A percentile compares a stretch with the other conserved stretches of the same genome.
Conservation (phyloP, 2,888 invertebrate genomes). For the Spilarctia lutea region DNA sequence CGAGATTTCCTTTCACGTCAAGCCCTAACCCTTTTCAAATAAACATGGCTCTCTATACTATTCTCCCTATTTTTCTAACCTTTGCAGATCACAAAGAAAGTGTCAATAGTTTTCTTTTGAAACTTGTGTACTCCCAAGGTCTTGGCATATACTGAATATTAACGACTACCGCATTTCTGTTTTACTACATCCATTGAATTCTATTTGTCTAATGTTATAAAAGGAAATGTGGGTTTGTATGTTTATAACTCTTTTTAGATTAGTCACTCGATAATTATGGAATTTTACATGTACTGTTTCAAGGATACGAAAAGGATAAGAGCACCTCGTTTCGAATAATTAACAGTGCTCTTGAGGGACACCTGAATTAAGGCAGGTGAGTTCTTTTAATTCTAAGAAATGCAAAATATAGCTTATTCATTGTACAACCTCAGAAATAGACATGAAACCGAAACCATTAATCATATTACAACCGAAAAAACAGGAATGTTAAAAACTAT, state of each 20-base stretch:
- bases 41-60: slow-evolving; percentile 34
- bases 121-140: not conserved
- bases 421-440: not conserved
- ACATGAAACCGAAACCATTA: not conserved
- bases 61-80: slow-evolving; percentile 36
- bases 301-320: not conserved
- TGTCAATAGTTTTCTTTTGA: slow-evolving; percentile 22
- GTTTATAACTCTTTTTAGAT: not conserved
- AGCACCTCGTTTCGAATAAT: not conserved
- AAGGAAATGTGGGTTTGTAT: not conserved
- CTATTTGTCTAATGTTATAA: not conserved
- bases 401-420: not conserved
- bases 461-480: slow-evolving; percentile 12
- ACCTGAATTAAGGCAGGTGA: not conserved
- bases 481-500: slow-evolving; percentile 24
- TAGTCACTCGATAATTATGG: too few species aligned
- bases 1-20: slow-evolving; percentile 40
- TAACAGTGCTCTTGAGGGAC: not conserved
- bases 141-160: not conserved
- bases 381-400: too few species aligned
- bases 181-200: not conserved
- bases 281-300: not conserved
- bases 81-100: slow-evolving; percentile 47
- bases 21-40: slow-evolving; percentile 53
- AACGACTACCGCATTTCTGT: not conserved